Conservation (phyloP, 2,888 invertebrate species). For the Unio pictorum region DNA sequence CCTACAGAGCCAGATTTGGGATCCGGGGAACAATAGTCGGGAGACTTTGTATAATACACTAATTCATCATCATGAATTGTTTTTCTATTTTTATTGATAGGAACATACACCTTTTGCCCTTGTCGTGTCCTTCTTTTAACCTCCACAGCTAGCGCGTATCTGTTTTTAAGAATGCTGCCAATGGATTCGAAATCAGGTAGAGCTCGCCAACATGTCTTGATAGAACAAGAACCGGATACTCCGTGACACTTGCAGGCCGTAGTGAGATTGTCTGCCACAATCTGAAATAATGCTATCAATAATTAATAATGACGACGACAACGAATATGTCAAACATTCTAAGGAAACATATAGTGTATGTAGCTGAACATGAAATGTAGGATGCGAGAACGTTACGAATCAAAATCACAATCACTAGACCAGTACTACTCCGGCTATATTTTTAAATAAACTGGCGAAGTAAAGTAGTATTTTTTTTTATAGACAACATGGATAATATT, state of each 20-base stretch:
- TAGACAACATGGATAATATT: too few species aligned
- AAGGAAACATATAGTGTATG: too few species aligned
- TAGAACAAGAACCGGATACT: conserved; percentile 86
- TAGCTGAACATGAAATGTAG: too few species aligned
- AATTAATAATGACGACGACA: not conserved
- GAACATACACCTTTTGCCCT: conserved; percentile 60
- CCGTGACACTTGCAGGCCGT: conserved; percentile 88
- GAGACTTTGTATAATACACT: conserved; percentile 84
- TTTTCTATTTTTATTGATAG: conserved; percentile 67
- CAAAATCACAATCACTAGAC: too few species aligned
- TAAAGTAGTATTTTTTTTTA: too few species aligned
- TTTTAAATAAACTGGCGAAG: too few species aligned
- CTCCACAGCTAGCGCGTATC: conserved; percentile 74
- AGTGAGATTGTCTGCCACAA: conserved; percentile 77
- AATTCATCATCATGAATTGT: conserved; percentile 77
- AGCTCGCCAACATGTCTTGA: conserved; percentile 86
- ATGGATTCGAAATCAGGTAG: conserved; percentile 76
- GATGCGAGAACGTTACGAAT: too few species aligned
- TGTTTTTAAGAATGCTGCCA: conserved; percentile 75
- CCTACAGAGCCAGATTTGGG: conserved; percentile 83
- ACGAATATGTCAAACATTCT: too few species aligned
- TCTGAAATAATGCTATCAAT: conserved; percentile 72
- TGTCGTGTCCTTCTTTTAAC: conserved; percentile 52
- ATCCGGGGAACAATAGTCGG: conserved; percentile 87
- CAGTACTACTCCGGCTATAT: too few species aligned